Evolutionary conservation across 2,113 vertebrate genomes (phyloP).

Genomic region (Saguinus imperator): DNA sequence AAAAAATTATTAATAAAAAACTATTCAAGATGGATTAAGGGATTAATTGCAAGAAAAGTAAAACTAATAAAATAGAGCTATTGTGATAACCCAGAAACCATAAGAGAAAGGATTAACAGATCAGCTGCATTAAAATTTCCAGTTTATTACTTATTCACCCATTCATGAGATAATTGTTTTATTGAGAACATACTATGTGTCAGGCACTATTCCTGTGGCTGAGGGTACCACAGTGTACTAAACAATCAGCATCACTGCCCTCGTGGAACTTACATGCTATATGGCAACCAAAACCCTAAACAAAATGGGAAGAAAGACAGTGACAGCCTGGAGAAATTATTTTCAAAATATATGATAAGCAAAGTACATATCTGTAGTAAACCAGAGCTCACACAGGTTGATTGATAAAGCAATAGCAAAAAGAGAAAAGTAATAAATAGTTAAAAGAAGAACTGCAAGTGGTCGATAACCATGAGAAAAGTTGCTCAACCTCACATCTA

Average conservation of each 20-base stretch:
- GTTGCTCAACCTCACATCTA: not conserved
- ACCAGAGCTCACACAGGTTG: not conserved
- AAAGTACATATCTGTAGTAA: not conserved
- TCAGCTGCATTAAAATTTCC: not conserved
- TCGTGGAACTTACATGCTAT: not conserved
- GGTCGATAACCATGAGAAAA: not conserved
- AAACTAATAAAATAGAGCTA: not conserved
- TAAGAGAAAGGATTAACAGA: not conserved
- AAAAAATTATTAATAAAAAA: not conserved
- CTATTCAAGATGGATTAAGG: not conserved
- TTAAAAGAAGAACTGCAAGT: not conserved
- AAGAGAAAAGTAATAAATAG: conserved; percentile 2
- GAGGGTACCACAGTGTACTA: not conserved
- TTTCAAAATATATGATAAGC: not conserved
- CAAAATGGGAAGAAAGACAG: not conserved
- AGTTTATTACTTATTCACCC: not conserved
- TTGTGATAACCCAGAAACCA: not conserved
- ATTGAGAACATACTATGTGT: not conserved
- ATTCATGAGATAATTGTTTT: not conserved
- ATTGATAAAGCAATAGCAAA: not conserved
- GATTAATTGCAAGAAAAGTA: not conserved
- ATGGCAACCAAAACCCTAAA: not conserved
- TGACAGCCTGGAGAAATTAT: not conserved
- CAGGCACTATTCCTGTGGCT: not conserved
- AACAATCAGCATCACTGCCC: not conserved